Evolutionary conservation across 2,113 vertebrate genomes (phyloP).

Genomic region (Tupaia tana): DNA sequence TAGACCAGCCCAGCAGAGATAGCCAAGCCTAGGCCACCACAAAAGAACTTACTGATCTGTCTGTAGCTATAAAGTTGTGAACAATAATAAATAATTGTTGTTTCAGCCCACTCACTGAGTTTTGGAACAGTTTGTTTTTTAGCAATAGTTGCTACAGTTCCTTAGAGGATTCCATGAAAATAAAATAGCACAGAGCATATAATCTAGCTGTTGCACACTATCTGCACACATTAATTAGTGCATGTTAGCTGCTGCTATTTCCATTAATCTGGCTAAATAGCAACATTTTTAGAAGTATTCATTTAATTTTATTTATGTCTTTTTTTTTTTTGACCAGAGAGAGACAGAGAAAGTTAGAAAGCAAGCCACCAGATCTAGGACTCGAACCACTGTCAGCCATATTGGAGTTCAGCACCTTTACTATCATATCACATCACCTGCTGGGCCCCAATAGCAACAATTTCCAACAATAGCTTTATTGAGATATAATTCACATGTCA

Average conservation of each 20-base stretch:
- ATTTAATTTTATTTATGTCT: too few relatives aligned
- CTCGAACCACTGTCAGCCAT: too few relatives aligned
- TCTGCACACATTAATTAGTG: too few relatives aligned
- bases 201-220: too few relatives aligned
- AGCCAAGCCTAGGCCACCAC: background rate
- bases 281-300: background rate
- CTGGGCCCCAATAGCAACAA: too few relatives aligned
- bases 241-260: background rate
- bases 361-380: too few relatives aligned
- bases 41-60: background rate
- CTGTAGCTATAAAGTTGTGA: background rate
- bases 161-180: background rate
- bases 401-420: too few relatives aligned
- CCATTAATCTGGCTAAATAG: background rate
- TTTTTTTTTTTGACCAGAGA: too few relatives aligned
- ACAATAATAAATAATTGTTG: background rate
- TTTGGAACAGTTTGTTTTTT: background rate
- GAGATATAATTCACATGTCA: background rate
- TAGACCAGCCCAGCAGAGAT: background rate
- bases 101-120: background rate
- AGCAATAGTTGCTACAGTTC: background rate
- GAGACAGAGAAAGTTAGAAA: too few relatives aligned
- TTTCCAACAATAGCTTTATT: background rate
- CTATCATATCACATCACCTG: too few relatives aligned
- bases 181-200: background rate